These are phyloP conservation scores for Marisa cornuarietis DNA, from an alignment of 1,140 invertebrate species.

Conservation along the genomic window DNA sequence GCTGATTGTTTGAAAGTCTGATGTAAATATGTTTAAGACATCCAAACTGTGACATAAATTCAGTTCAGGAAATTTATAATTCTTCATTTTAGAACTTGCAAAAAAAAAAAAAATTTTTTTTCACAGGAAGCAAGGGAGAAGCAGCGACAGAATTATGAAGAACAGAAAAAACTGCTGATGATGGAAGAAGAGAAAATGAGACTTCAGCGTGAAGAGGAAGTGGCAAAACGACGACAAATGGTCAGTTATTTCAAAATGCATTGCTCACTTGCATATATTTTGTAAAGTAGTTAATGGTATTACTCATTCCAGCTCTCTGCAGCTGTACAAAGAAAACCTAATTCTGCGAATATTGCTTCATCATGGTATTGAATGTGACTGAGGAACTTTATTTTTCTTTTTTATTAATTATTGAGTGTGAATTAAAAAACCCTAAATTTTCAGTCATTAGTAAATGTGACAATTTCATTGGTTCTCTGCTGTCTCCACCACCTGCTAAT, in stretches of 20 bases:
- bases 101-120: background rate
- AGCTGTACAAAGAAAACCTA: background rate
- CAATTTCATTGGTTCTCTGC: too few species aligned
- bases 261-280: too few species aligned
- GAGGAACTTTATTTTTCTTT: too few species aligned
- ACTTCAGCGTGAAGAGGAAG: constrained; percentile 53
- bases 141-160: constrained; percentile 59
- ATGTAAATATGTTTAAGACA: background rate
- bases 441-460: too few species aligned
- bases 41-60: too few species aligned
- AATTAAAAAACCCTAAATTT: too few species aligned
- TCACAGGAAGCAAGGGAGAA: constrained; percentile 59
- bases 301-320: background rate
- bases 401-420: too few species aligned
- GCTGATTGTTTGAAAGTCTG: too few species aligned
- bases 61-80: background rate
- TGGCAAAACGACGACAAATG: constrained; percentile 55
- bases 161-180: constrained; percentile 51
- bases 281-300: background rate
- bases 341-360: too few species aligned
- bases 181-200: constrained; percentile 58
- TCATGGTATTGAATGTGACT: too few species aligned
- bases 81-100: background rate
- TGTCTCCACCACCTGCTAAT: too few species aligned
- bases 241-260: constrained; percentile 36